Base-by-base conservation (phyloP, 2,888 invertebrate genomes). In the Anthophora plumipes region DNA sequence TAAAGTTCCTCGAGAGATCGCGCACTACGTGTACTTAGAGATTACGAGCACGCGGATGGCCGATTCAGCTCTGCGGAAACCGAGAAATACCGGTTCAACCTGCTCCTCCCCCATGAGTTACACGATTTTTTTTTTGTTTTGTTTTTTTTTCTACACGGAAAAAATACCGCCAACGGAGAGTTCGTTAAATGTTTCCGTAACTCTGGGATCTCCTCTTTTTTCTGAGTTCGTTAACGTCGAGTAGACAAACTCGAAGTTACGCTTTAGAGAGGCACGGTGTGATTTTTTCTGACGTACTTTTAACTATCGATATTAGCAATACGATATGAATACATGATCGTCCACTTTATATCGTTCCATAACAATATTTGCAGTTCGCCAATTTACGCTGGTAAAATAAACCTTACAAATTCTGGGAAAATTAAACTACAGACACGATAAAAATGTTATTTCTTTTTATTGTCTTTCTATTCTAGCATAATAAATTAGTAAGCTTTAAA, bases 1-100 rank as follows among this genome's bases (percentile, higher is more conserved):
- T 87, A 87, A 86, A 87, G 73, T 87, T 86, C 64, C 73, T 81
- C 77, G 77, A 74, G 87, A 88, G 81, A 88, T 88, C 88, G 66
- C 75, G 66, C 66, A 63, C 72, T 66, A 72, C 79, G 77, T 83
- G 74, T 86, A 85, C 74, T 79, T 67, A 57, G 82, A 88, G 88
- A 87, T 87, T 87, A 87, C 81, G 73, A 41, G 50, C 59, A 69
- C 64, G 72, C 63, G 66, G 74, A 71, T 69, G 57, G 70, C 67
- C 77, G 73, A 87, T 75, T 77, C 79, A 71, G 72, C 77, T 81
- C 75, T 17, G 5, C 78, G 60, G 72, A 83, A 85, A 85, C 77
- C 66, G 75, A 74, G 85, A 68, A 79, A 61, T 76, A 61, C 41
- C 52, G 68, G 37, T 57, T 67, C 43, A 39, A 63, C 55, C 41